phyloP scores from a whole-genome alignment of 2,113 vertebrate genomes.

The Megaleporinus macrocephalus region DNA sequence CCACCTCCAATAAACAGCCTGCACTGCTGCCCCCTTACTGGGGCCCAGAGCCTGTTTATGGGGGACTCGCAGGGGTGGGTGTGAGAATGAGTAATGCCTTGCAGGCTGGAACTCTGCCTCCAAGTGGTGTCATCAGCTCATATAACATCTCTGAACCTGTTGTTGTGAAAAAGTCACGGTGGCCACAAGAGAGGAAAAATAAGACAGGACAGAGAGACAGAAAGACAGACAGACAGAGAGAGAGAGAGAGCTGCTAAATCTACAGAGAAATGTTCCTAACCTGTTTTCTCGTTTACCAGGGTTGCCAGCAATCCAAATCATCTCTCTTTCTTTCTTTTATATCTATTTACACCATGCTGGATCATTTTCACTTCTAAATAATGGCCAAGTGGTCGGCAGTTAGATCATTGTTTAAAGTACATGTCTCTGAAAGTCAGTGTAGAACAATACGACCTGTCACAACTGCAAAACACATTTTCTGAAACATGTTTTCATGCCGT shows the following conservation, averaged over 20 bases:
- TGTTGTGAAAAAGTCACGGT: not conserved
- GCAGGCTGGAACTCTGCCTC: slow-evolving; percentile 2
- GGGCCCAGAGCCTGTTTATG: slow-evolving; percentile 54
- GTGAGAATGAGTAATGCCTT: slow-evolving; percentile 42
- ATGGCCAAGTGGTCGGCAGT: too few relatives aligned
- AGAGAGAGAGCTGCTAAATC: not conserved
- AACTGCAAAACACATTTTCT: too few relatives aligned
- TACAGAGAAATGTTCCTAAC: not conserved
- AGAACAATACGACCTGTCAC: too few relatives aligned
- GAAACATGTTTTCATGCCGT: too few relatives aligned
- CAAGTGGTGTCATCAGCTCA: slow-evolving; percentile 42
- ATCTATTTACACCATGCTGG: too few relatives aligned
- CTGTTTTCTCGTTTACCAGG: slow-evolving; percentile 13
- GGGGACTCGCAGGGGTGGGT: slow-evolving; percentile 37
- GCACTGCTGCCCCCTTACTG: slow-evolving; percentile 44
- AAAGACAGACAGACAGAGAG: not conserved
- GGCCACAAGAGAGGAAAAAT: not conserved
- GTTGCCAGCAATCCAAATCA: not conserved
- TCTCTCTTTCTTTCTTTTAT: too few relatives aligned
- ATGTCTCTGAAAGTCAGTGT: too few relatives aligned
- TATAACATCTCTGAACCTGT: slow-evolving; percentile 21
- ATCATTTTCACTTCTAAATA: too few relatives aligned
- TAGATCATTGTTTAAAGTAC: too few relatives aligned
- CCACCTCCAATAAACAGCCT: slow-evolving; percentile 54
- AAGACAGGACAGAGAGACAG: not conserved